Evolutionary conservation across 2,113 vertebrate species (phyloP).

Genomic region (Vidua chalybeata): DNA sequence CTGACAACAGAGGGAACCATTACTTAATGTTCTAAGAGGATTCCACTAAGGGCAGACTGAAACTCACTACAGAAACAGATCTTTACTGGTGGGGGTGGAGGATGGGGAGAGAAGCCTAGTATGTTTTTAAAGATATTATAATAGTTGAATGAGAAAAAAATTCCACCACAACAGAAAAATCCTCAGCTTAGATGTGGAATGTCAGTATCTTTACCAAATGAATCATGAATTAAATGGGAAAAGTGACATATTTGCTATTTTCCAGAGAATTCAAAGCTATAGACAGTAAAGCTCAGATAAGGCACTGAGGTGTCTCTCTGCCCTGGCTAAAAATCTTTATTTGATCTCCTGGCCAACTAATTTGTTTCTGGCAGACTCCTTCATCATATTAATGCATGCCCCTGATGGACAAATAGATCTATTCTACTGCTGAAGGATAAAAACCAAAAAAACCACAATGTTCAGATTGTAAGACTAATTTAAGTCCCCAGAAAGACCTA

Average conservation of each 20-base stretch:
- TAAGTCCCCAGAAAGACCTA: not conserved
- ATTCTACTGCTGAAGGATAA: not conserved
- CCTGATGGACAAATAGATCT: not conserved
- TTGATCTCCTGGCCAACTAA: not conserved
- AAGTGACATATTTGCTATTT: not conserved
- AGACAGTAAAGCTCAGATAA: not conserved
- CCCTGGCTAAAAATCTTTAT: not conserved
- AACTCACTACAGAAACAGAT: not conserved
- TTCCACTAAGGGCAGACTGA: not conserved
- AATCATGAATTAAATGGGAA: not conserved
- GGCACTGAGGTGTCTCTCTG: not conserved
- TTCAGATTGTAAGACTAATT: not conserved
- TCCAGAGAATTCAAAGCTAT: not conserved
- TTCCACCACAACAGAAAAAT: not conserved
- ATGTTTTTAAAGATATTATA: not conserved
- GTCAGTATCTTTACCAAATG: not conserved
- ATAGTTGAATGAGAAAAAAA: not conserved
- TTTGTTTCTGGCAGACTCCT: not conserved
- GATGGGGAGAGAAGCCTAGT: not conserved
- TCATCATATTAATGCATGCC: not conserved
- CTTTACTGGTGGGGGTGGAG: not conserved
- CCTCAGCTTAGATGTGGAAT: not conserved
- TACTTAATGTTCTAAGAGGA: not conserved
- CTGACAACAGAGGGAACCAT: not conserved
- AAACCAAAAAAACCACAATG: not conserved